phyloP scores from a whole-genome alignment of 2,888 invertebrate species.

The Hybos culiciformis region DNA sequence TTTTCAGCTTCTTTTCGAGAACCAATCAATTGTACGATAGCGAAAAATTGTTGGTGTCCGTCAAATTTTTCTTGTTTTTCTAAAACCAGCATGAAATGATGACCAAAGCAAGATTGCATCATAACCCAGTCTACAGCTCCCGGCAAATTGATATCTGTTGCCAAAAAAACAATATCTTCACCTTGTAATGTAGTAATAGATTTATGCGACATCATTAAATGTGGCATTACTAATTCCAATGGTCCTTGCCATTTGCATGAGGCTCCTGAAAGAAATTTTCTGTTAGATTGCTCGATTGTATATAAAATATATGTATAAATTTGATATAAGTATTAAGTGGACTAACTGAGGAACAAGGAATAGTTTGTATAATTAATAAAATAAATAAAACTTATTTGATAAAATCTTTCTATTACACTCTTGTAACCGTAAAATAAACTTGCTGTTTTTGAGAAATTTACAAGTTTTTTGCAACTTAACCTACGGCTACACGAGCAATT shows the following conservation, averaged over 20 bases:
- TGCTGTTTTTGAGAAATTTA: too few species aligned
- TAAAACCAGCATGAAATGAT: constrained; percentile 97
- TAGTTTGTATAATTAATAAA: too few species aligned
- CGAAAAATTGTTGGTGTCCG: constrained; percentile 92
- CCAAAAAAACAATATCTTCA: constrained; percentile 98
- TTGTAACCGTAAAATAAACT: too few species aligned
- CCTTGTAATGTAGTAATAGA: constrained; percentile 97
- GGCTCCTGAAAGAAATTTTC: too few species aligned
- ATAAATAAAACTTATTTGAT: too few species aligned
- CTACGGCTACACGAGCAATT: too few species aligned
- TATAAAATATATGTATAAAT: too few species aligned
- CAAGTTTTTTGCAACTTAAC: too few species aligned
- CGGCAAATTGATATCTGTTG: constrained; percentile 97
- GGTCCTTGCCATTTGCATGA: constrained; percentile 99
- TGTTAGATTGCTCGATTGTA: too few species aligned
- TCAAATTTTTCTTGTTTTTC: constrained; percentile 98
- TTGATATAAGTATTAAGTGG: too few species aligned
- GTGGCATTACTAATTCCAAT: constrained; percentile 96
- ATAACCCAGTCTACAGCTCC: constrained; percentile 99
- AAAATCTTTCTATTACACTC: too few species aligned
- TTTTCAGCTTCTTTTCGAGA: constrained; percentile 98
- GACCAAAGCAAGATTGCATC: constrained; percentile 99
- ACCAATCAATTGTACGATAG: constrained; percentile 97
- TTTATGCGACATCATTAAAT: constrained; percentile 93
- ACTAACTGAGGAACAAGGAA: too few species aligned